A percentile compares a stretch with the other conserved stretches of the same genome.
These are phyloP conservation scores for Macrophya alboannulata DNA, from an alignment of 2,888 invertebrate genomes.

Conservation along the genomic window DNA sequence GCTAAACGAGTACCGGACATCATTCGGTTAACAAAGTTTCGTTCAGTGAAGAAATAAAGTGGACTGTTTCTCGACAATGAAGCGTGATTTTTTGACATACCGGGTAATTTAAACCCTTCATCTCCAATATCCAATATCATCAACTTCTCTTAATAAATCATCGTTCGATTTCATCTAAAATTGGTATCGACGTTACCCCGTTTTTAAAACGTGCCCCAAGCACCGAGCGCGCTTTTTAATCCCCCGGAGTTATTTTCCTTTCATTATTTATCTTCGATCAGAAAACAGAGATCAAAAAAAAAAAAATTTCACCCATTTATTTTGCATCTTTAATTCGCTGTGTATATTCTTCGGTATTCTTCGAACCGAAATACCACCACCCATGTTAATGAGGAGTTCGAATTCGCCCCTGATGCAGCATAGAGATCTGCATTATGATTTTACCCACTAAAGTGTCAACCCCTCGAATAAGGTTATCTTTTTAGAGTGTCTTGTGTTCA, in stretches of 20 bases:
- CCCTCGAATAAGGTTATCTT: slow-evolving; percentile 44
- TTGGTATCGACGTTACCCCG: not conserved
- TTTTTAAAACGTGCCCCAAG: not conserved
- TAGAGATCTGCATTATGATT: slow-evolving; percentile 28
- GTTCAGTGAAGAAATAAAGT: slow-evolving; percentile 36
- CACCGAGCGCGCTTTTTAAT: not conserved
- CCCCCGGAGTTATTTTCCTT: not conserved
- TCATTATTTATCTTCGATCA: not conserved
- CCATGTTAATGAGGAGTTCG: not conserved
- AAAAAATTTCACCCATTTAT: not conserved
- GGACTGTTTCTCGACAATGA: slow-evolving; percentile 17
- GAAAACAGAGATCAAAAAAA: too few relatives aligned
- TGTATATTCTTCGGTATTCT: not conserved
- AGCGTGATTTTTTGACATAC: slow-evolving; percentile 28
- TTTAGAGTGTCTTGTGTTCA: slow-evolving; percentile 29
- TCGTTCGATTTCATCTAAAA: not conserved
- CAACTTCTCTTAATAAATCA: not conserved
- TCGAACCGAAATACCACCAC: not conserved
- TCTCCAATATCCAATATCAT: not conserved
- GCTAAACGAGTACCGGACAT: not conserved
- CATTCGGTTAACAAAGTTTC: not conserved
- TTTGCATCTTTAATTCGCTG: not conserved
- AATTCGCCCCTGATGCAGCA: not conserved
- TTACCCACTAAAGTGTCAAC: slow-evolving; percentile 24
- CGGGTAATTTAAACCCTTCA: slow-evolving; percentile 24